Evolutionary conservation across 2,113 vertebrate genomes (phyloP), one percentile per base, ranked within the genome.

Genomic region (Menidia beryllina): DNA sequence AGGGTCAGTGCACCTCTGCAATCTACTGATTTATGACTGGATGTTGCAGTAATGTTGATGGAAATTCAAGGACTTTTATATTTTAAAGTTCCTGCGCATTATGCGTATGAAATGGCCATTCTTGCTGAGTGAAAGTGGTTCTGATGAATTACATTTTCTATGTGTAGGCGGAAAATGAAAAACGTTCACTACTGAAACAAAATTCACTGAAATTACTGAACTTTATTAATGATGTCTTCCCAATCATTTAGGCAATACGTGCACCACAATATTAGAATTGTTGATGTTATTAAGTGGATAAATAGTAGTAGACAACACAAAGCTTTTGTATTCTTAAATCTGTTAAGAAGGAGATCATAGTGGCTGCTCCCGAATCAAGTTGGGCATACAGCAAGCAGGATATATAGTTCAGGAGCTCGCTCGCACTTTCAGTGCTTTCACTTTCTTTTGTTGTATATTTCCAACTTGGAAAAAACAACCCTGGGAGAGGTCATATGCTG

Each of bases 11-110:
- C 64, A 75, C 68, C 60, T 49, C 67, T 81, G 69, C 67, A 64
- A 80, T 74, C 14, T 61, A 49, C 62, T 77, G 68, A 47, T 83
- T 81, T 77, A 86, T 83, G 86, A 75, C 86, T 86, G 66, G 60
- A 77, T 54, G 25, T 12, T 34, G 38, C 59, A 80, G 77, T 55
- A 79, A 81, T 76, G 78, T 81, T 86, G 53, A 86, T 83, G 21
- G 11, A 8, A 64, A 72, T 67, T 68, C 75, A 86, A 78, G 72
- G 79, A 69, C 69, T 66, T 68, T 67, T 78, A 70, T 74, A 19
- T 72, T 60, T 66, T 87, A 41, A 53, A 69, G 47, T 64, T 51
- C 50, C 34, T 58, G 47, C 61, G 53, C 53, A 72, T 79, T 64
- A 69, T 69, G 65, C 12, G 75, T 71, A 26, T 47, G 19, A 49